Evolutionary conservation across 2,888 invertebrate species (phyloP), one percentile per base, ranked within the genome.

Genomic region (Cheilosia vernalis): DNA sequence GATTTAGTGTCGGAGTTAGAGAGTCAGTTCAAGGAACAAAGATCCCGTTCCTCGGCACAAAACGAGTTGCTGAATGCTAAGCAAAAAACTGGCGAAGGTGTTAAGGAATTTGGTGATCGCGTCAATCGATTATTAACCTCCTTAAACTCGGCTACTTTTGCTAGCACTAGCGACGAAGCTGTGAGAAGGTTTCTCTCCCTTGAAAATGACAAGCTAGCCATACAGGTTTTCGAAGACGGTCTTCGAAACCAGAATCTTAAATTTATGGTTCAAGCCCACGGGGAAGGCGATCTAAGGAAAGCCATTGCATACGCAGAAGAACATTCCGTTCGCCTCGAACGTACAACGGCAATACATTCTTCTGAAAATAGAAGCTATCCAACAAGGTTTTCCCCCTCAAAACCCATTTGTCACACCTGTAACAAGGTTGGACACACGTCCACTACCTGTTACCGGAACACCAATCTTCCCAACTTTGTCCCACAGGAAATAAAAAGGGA

Each of bases 1-100:
- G 44, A 67, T 2, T 33, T 70, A 15, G 67, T 67, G 5, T 13
- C 40, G 7, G 67, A 44, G 42, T 7, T 56, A 33, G 69, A 69
- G 21, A 21, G 10, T n/a, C 56, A 69, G 7, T 69, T 33, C 33
- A 37, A 37, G 17, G 72, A 72, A 4, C n/a, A 53, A 27, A 40
- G n/a, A 21, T 72, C 61, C 7, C 53, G 42, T 17, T 44, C 51
- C n/a, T 30, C 42, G 6, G 61, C 30, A 13, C 53, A 53, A 3
- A 61, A 61, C n/a, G 42, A 55, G 49, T 40, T 53, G n/a, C 13
- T 44, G 5, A 13, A 30, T 17, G 61, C 61, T 1, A 61, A 17
- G 13, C 63, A 73, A 17, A 10, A n/a, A n/a, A n/a, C n/a, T n/a
- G n/a, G n/a, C n/a, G 6, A 73, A 33, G 33, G 6, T 9, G 21